Evolutionary conservation across 2,797 vertebrate species (phyloP), one percentile per base, ranked within the genome.

Genomic region (Brotula barbata): DNA sequence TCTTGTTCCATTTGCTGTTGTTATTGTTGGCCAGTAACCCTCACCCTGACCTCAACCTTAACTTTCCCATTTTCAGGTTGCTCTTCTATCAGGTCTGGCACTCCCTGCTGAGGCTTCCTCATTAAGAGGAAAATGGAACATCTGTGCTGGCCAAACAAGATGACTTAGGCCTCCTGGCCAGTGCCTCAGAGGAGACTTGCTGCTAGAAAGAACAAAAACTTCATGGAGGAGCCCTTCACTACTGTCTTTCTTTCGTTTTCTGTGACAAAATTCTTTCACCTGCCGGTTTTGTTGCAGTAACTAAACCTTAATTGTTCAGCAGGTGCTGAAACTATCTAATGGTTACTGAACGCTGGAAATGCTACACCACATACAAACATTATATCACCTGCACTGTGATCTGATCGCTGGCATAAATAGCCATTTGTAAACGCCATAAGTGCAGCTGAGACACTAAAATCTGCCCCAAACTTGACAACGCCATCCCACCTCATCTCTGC

Each of bases 61-160:
- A 60, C 68, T 57, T 66, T 64, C 71, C 77, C 71, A 72, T 84
- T 85, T 83, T 78, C 75, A 84, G 80, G 73, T 75, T 80, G 72
- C 79, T 88, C 78, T 69, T 84, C 80, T 79, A 82, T 84, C 78
- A 84, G 81, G 54, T 73, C 65, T 76, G 61, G 68, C 78, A 71
- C 83, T 85, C 78, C 81, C 87, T 78, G 84, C 81, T 78, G 86
- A 68, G 81, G 73, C 58, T 66, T 72, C 28, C 88, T 88, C 87
- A 86, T 89, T 88, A 88, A 64, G 73, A 58, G 64, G 78, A 83
- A 85, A 87, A 74, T 78, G 70, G 78, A 89, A 85, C 88, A 88
- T 87, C 86, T 88, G 86, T 85, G 84, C 84, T 71, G 77, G 79
- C 75, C 83, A 79, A 80, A 63, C 62, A 73, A 78, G 73, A 80